These are phyloP conservation scores for Leptopilina boulardi DNA, from an alignment of 1,140 invertebrate species.

Conservation along the genomic window DNA sequence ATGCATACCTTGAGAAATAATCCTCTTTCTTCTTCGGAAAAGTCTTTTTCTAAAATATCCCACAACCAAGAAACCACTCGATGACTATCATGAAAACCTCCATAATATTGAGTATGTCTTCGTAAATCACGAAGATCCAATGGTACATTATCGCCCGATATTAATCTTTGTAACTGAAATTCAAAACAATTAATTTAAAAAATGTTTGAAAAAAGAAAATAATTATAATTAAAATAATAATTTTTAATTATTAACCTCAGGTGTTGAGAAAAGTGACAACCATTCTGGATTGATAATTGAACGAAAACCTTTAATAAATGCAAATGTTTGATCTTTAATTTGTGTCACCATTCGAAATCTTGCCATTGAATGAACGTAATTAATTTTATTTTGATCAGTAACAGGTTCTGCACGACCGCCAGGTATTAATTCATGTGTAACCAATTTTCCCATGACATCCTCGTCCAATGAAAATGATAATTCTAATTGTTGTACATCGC, in stretches of 20 bases:
- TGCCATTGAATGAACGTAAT: constrained; percentile 99
- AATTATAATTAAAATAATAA: constrained; percentile 28
- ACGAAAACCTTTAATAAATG: constrained; percentile 97
- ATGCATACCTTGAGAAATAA: constrained; percentile 91
- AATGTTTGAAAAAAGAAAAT: constrained; percentile 13
- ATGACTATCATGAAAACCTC: constrained; percentile 99
- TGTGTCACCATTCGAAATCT: constrained; percentile 98
- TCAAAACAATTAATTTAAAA: constrained; percentile 29
- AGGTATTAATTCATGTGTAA: constrained; percentile 93
- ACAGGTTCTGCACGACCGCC: constrained; percentile 95
- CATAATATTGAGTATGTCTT: constrained; percentile 98
- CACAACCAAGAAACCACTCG: constrained; percentile 98
- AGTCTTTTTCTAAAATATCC: constrained; percentile 98
- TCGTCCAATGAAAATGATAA: constrained; percentile 98
- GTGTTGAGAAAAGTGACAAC: constrained; percentile 96
- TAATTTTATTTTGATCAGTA: constrained; percentile 98
- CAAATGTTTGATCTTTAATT: constrained; percentile 96
- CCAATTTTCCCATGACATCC: constrained; percentile 93
- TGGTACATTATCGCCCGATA: constrained; percentile 93
- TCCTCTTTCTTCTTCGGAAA: constrained; percentile 91
- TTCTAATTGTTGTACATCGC: constrained; percentile 95
- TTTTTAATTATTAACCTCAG: constrained; percentile 83
- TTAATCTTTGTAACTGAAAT: constrained; percentile 87
- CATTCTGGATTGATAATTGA: constrained; percentile 97
- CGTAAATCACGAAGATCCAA: constrained; percentile 94